Evolutionary conservation across 2,797 vertebrate species (phyloP), one percentile per base, ranked within the genome.

Genomic region (Microchirus variegatus): DNA sequence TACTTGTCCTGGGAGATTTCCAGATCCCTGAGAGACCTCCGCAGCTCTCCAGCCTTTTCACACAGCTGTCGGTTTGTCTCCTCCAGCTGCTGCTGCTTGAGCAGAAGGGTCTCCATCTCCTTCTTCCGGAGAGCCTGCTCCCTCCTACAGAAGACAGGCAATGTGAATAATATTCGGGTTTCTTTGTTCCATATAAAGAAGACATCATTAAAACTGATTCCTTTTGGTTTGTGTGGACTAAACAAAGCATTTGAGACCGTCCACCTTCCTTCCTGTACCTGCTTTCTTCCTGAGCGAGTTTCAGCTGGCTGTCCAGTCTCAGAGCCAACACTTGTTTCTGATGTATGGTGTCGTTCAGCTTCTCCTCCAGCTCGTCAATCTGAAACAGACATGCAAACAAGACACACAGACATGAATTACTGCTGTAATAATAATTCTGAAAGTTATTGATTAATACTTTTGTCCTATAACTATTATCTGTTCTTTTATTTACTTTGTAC

Each of bases 331-430:
- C 72, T 68, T 98, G 94, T 58, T 99, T 99, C 86, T 98, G 96
- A 78, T 99, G 95, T 66, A 97, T 78, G 41, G 96, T 93, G 68
- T 98, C 96, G 54, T 98, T 97, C 67, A 99, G 89, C 70, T 92
- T 94, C 81, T 99, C 97, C 75, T 99, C 97, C 45, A 99, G 88
- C 63, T 99, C 98, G 69, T 99, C 98, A 64, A 92, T 91, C 98
- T 95, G 69, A 52, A 51, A 76, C 1, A 45, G 2, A 59, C 2
- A 50, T 2, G 1, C 6, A 59, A 10, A 59, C 1, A 48, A 1
- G n/a, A n/a, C n/a, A 1, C 9, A 51, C 13, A 5, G 4, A 13
- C 3, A 12, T n/a, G n/a, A 12, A 31, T 31, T 31, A 31, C 5
- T 31, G 31, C 31, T 31, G 31, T 31, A 31, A 31, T 6, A 8